phyloP scores from a whole-genome alignment of 53 echinoderm and acorn worm species.

The Echinarachnius parma region DNA sequence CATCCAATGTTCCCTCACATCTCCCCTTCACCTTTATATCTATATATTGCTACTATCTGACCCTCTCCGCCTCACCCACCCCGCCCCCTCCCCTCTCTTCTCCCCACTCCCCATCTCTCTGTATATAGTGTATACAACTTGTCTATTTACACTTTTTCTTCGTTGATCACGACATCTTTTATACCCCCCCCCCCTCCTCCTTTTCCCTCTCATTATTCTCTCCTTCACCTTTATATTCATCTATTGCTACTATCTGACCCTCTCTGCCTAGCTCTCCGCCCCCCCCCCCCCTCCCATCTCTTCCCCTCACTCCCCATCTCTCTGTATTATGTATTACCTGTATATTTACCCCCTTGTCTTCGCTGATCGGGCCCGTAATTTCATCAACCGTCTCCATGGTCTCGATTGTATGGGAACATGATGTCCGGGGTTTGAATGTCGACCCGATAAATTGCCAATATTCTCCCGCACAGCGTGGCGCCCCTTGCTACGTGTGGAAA shows the following conservation, averaged over 20 bases:
- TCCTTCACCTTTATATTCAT: not conserved
- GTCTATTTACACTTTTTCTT: not conserved
- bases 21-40: not conserved
- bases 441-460: constrained; percentile 45
- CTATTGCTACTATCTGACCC: not conserved
- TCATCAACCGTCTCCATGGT: too few relatives aligned
- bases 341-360: too few relatives aligned
- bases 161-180: not conserved
- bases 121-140: not conserved
- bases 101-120: not conserved
- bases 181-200: not conserved
- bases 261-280: not conserved
- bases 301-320: not conserved
- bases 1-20: not conserved
- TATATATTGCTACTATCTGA: not conserved
- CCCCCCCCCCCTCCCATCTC: not conserved
- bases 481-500: not conserved
- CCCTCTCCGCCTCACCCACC: not conserved
- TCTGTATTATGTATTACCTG: too few relatives aligned
- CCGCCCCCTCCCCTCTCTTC: not conserved
- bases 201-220: not conserved
- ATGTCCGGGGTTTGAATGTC: constrained; percentile 42
- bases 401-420: too few relatives aligned
- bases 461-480: constrained; percentile 24
- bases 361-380: too few relatives aligned